Base-by-base conservation (phyloP, 1,140 invertebrate genomes). In the Drosophila trapezifrons region DNA sequence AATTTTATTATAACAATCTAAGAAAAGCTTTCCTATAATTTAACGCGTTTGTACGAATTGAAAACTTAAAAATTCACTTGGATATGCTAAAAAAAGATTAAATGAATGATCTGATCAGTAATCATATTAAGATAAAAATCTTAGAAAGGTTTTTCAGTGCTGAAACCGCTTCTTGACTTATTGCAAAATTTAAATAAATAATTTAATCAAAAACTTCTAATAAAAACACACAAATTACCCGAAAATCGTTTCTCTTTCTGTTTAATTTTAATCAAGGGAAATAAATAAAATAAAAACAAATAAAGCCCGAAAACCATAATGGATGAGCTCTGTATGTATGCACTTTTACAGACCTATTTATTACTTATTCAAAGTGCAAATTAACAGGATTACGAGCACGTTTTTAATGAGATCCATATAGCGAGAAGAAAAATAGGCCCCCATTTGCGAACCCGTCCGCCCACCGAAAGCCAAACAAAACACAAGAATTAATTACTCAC, bases 401-500 rank as follows among this genome's bases (percentile, higher is more conserved):
- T 54, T 35, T 52, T 54, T 65, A 66, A 65, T 67, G 45, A 35
- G 27, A 40, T 7, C n/a, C 60, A 65, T 66, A 65, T 20, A 69
- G 45, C 32, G 51, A 6, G 64, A 65, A 43, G 62, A 66, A 54
- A 69, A 52, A 52, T 69, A 69, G 37, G 64, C 20, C 3, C n/a
- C 42, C 18, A 25, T 51, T 52, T 52, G 49, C 20, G 15, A 60
- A 1, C 46, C 46, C 22, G 4, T 12, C 22, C 43, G 13, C 62
- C 60, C 35, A 35, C 46, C 37, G 62, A 66, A 69, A 69, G 65
- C 65, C 46, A 69, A 69, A 69, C 65, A 69, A 69, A 69, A 69
- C 65, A 69, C 65, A 66, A 37, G 46, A 69, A 69, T 69, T 69
- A 69, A 69, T 69, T 69, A 69, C 65, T 69, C 65, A 69, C 65